Percentiles rank a stretch among this genome's conserved stretches.
phyloP scores from a whole-genome alignment of 2,888 invertebrate genomes.

The Blera fallax region DNA sequence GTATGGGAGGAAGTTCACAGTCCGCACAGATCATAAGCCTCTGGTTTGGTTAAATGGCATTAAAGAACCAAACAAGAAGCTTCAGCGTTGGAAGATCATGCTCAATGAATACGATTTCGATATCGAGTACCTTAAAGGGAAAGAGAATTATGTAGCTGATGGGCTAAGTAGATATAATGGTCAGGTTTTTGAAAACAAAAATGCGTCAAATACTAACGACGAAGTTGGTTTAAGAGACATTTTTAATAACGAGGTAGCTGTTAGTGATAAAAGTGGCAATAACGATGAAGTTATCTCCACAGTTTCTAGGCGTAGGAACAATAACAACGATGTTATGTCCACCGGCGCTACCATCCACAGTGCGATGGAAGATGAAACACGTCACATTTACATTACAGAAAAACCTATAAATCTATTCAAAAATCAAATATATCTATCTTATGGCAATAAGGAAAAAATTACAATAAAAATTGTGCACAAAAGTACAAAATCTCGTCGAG shows the following conservation, averaged over 20 bases:
- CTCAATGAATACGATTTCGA: background rate
- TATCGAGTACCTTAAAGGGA: background rate
- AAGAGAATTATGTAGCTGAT: background rate
- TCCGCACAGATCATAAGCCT: background rate
- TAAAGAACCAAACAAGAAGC: background rate
- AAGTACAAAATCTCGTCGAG: background rate
- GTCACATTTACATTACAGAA: too few species aligned
- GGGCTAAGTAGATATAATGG: background rate
- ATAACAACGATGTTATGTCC: too few species aligned
- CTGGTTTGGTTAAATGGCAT: background rate
- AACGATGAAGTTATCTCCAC: too few species aligned
- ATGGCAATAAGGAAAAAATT: background rate
- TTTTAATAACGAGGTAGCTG: too few species aligned
- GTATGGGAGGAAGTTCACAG: background rate
- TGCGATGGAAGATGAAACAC: too few species aligned
- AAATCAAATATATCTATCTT: background rate
- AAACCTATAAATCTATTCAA: background rate
- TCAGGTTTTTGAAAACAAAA: background rate
- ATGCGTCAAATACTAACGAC: background rate
- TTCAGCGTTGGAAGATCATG: background rate
- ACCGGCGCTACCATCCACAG: too few species aligned
- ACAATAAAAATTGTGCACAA: background rate
- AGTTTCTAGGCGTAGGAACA: too few species aligned
- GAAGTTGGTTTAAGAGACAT: background rate
- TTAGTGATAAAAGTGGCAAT: too few species aligned